These are phyloP conservation scores for Galeopterus variegatus DNA, from an alignment of 2,113 vertebrate species.

Conservation along the genomic window DNA sequence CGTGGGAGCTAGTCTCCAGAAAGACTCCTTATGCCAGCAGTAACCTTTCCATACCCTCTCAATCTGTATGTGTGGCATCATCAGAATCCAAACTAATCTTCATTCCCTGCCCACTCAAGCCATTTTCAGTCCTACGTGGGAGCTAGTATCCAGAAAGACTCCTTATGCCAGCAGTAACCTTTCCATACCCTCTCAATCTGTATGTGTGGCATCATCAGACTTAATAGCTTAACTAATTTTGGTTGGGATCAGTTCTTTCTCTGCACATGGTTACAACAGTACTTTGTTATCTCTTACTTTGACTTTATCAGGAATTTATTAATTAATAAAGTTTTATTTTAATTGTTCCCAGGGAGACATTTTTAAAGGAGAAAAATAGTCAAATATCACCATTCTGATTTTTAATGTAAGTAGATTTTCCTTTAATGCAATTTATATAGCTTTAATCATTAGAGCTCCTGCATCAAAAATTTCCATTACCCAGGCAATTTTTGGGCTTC, in stretches of 20 bases:
- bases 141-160: not conserved
- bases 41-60: not conserved
- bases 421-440: not conserved
- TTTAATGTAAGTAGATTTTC: not conserved
- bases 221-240: not conserved
- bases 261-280: rapidly evolving
- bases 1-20: not conserved
- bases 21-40: not conserved
- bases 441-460: not conserved
- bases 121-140: not conserved
- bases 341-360: not conserved
- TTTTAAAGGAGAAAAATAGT: not conserved
- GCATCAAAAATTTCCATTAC: not conserved
- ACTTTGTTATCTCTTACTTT: not conserved
- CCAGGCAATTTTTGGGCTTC: not conserved
- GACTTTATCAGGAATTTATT: not conserved
- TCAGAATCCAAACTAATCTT: too few species aligned
- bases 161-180: not conserved
- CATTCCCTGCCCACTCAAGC: not conserved
- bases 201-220: not conserved
- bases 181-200: not conserved
- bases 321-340: not conserved
- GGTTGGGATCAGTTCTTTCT: not conserved
- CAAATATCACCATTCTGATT: not conserved
- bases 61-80: not conserved